Percentiles rank a stretch among this genome's conserved stretches.
phyloP scores from a whole-genome alignment of 1,140 invertebrate genomes.

The Pemphigus obesinymphae region DNA sequence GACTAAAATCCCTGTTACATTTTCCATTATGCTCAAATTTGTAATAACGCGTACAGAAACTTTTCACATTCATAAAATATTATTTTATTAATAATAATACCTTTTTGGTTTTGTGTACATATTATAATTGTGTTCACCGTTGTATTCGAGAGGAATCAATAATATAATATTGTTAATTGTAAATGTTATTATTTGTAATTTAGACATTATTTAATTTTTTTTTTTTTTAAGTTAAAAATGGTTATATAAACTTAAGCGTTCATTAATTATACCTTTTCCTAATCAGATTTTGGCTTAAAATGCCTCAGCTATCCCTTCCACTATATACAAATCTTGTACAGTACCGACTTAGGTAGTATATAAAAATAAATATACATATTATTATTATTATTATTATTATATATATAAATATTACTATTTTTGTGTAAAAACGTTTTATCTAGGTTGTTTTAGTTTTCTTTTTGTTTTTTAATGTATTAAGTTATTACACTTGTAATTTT shows the following conservation, averaged over 20 bases:
- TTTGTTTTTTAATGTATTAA: constrained; percentile 19
- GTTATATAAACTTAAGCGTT: not conserved
- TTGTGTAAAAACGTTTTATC: constrained; percentile 13
- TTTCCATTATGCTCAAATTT: constrained; percentile 6
- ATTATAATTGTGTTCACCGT: not conserved
- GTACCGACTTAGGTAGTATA: constrained; percentile 1
- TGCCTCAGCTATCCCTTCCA: not conserved
- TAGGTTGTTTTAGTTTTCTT: constrained; percentile 17
- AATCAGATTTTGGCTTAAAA: not conserved
- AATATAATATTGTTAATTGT: constrained; percentile 25
- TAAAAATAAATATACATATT: not conserved
- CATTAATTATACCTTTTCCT: constrained; percentile 22
- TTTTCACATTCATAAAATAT: not conserved
- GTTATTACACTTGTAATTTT: constrained; percentile 11
- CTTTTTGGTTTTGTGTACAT: too few species aligned
- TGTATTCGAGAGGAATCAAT: not conserved
- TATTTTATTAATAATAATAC: not conserved
- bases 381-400: not conserved
- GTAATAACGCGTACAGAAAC: not conserved
- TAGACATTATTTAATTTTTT: not conserved
- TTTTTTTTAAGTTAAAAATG: not conserved
- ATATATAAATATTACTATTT: not conserved
- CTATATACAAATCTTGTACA: not conserved
- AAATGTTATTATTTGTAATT: constrained; percentile 12
- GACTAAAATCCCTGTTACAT: not conserved